Evolutionary conservation across 2,113 vertebrate species (phyloP).

Genomic region (Jacana jacana): DNA sequence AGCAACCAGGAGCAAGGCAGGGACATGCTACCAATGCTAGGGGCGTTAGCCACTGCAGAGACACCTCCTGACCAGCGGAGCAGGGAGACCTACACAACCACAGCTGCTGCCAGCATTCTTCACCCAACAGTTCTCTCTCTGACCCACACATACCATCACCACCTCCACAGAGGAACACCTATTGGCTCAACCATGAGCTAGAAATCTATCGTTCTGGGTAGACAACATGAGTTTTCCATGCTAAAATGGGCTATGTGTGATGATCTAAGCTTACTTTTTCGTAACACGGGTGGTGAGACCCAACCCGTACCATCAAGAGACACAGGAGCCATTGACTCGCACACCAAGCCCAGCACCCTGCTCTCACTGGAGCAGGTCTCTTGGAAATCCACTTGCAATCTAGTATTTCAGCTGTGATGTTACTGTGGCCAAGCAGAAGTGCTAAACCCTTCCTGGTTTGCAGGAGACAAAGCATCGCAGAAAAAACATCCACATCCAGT

Average conservation of each 20-base stretch:
- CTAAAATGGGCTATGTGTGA: background rate
- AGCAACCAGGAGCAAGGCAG: background rate
- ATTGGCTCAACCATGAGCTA: background rate
- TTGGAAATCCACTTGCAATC: background rate
- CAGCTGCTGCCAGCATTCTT: background rate
- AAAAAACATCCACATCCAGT: background rate
- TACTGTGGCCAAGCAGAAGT: background rate
- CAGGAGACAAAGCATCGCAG: background rate
- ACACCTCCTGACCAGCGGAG: rapidly evolving
- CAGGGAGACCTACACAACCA: background rate
- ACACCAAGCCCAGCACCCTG: background rate
- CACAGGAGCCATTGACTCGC: rapidly evolving
- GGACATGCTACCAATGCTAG: background rate
- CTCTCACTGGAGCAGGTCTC: background rate
- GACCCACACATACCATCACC: rapidly evolving
- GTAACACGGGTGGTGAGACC: background rate
- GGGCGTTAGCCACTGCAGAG: background rate
- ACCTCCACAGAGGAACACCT: background rate
- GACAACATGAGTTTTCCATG: background rate
- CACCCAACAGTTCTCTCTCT: background rate
- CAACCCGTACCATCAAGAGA: background rate
- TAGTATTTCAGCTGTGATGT: background rate
- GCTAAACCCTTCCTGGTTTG: background rate
- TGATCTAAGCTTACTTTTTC: background rate
- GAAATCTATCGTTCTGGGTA: background rate